Evolutionary conservation across 2,888 invertebrate species (phyloP).

Genomic region (Aporophyla nigra): DNA sequence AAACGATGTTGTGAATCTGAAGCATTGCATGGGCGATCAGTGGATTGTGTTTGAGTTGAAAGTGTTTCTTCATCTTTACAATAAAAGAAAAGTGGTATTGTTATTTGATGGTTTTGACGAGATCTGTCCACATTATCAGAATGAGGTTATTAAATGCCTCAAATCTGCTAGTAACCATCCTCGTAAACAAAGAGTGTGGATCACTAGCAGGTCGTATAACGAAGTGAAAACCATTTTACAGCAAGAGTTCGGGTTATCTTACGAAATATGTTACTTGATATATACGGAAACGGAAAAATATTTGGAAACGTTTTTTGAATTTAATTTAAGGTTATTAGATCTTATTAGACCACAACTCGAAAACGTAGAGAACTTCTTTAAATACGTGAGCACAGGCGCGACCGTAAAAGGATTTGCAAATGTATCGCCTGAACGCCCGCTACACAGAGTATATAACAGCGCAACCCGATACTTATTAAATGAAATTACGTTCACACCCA

Average conservation of each 20-base stretch:
- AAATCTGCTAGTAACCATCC: conserved; percentile 15
- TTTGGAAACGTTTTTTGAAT: conserved; percentile 43
- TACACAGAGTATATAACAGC: conserved; percentile 3
- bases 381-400: conserved; percentile 5
- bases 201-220: conserved; percentile 60
- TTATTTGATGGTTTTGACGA: conserved; percentile 67
- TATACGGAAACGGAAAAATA: conserved; percentile 35
- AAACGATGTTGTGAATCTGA: conserved; percentile 22
- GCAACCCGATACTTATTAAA: neutral
- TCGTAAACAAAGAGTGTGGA: conserved; percentile 46
- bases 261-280: conserved; percentile 37
- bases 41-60: conserved; percentile 34
- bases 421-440: neutral
- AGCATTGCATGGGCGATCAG: conserved; percentile 16
- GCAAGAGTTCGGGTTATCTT: conserved; percentile 39
- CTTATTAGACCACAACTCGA: conserved; percentile 38
- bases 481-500: conserved; percentile 7
- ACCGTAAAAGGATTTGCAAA: conserved; percentile 5
- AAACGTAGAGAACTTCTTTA: conserved; percentile 30
- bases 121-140: conserved; percentile 58
- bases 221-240: conserved; percentile 40
- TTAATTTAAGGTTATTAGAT: conserved; percentile 30
- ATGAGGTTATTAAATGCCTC: conserved; percentile 35
- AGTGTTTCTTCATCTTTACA: conserved; percentile 51
- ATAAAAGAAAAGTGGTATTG: conserved; percentile 41